Evolutionary conservation across 2,888 invertebrate genomes (phyloP), one percentile per base, ranked within the genome.

Genomic region (Acleris literana): DNA sequence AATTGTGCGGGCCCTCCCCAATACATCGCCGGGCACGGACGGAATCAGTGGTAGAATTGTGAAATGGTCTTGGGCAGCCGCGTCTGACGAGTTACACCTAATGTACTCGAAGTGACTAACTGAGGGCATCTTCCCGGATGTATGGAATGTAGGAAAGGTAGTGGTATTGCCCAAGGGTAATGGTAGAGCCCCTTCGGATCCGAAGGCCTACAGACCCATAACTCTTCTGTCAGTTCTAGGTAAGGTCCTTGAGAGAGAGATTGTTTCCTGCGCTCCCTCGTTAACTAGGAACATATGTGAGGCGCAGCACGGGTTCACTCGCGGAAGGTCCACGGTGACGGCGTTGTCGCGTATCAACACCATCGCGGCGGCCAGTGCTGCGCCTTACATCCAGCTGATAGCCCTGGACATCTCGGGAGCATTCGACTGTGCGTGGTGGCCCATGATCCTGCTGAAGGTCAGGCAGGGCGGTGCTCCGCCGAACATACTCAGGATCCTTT

Each of bases 371-470:
- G 3, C 9, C 11, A 13, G 13, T 9, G 13, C 9, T 9, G 43
- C 9, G 13, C 6, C 9, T 2, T 43, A 43, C 9, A 9, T 43
- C 9, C 7, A 6, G 49, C 70, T 68, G 0, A 65, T 78, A 0
- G 70, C 76, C 7, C 18, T 78, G 11, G 77, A 81, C 71, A 79
- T 79, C 5, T 70, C 74, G 0, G 78, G 76, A 0, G 79, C 78
- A 2, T 77, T 76, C 18, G 73, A 82, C 49, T 78, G 77, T 55
- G 76, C 80, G 1, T 78, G 78, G 77, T 81, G 82, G 80, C 78
- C 79, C 6, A 77, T 78, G 75, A 70, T 81, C 13, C 29, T 81
- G 29, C 46, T 70, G 0, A 76, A 74, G 68, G 75, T 69, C 2
- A 76, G 75, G 65, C 49, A 53, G 2, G 54, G 69, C 1, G 73